A percentile compares a stretch with the other conserved stretches of the same genome.
Evolutionary conservation across 1,140 invertebrate species (phyloP).

Genomic region (Nymphalis io): DNA sequence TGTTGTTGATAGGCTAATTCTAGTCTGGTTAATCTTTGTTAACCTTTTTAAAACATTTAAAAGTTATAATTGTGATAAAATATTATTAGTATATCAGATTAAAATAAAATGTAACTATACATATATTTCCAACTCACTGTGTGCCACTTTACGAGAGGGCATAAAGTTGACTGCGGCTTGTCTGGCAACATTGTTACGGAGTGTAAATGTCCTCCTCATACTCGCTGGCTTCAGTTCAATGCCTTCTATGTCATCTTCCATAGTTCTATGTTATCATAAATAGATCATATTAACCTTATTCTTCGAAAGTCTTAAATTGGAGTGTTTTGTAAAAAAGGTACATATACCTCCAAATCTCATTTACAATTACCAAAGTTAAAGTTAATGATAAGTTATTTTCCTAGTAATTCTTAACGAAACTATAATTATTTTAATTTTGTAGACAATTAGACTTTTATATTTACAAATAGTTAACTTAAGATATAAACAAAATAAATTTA

Average conservation of each 20-base stretch:
- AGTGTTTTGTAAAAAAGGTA: too few species aligned
- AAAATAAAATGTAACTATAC: not conserved
- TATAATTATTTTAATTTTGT: not conserved
- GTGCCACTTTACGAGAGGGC: conserved; percentile 66
- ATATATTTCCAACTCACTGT: conserved; percentile 51
- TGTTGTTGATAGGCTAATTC: too few species aligned
- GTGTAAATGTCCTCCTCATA: conserved; percentile 50
- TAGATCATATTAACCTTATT: not conserved
- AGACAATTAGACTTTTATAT: not conserved
- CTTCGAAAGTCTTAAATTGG: too few species aligned
- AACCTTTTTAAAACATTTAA: not conserved
- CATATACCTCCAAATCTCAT: too few species aligned
- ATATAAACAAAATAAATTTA: too few species aligned
- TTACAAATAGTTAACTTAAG: too few species aligned
- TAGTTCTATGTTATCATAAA: conserved; percentile 12
- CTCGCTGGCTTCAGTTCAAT: conserved; percentile 51
- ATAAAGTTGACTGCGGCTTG: conserved; percentile 73
- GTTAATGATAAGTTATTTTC: too few species aligned
- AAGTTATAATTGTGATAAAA: not conserved
- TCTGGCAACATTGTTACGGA: conserved; percentile 60
- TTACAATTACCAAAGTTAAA: too few species aligned
- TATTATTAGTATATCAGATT: not conserved
- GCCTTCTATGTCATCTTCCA: conserved; percentile 56
- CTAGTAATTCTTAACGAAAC: too few species aligned
- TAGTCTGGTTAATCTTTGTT: too few species aligned